These are phyloP conservation scores for Lates japonicus DNA, from an alignment of 2,797 vertebrate genomes.

Conservation along the genomic window DNA sequence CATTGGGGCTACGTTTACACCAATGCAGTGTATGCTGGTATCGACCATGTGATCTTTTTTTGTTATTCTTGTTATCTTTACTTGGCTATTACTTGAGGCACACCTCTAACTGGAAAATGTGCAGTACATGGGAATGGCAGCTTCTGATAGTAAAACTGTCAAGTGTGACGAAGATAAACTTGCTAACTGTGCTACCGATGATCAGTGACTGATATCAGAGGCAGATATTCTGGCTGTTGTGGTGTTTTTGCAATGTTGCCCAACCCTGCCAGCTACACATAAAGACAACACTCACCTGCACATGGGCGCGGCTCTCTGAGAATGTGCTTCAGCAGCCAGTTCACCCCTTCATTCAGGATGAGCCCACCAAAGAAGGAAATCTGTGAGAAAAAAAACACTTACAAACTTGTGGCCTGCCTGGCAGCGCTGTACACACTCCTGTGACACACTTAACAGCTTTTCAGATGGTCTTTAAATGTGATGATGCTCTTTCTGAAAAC, in stretches of 20 bases:
- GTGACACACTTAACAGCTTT: neutral
- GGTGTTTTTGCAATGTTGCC: neutral
- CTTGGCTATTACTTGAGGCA: neutral
- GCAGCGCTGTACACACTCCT: neutral
- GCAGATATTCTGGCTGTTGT: too few species aligned
- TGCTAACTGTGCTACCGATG: neutral
- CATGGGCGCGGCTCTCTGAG: conserved; percentile 96
- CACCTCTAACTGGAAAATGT: neutral
- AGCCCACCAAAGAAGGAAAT: conserved; percentile 98
- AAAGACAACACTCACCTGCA: conserved; percentile 86
- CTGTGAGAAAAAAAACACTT: conserved; percentile 71
- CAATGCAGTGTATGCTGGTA: neutral
- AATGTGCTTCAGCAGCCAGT: conserved; percentile 97
- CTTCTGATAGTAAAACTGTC: neutral
- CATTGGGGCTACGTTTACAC: neutral
- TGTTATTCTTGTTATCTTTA: neutral
- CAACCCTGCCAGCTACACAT: neutral
- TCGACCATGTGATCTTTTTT: neutral
- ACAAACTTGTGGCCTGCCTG: neutral
- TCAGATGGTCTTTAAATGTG: neutral
- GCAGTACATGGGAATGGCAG: neutral
- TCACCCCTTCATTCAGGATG: conserved; percentile 94
- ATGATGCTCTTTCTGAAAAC: neutral
- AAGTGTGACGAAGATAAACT: neutral
- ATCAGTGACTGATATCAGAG: neutral